Conservation (phyloP, 2,113 vertebrate species). For the Antechinus flavipes region DNA sequence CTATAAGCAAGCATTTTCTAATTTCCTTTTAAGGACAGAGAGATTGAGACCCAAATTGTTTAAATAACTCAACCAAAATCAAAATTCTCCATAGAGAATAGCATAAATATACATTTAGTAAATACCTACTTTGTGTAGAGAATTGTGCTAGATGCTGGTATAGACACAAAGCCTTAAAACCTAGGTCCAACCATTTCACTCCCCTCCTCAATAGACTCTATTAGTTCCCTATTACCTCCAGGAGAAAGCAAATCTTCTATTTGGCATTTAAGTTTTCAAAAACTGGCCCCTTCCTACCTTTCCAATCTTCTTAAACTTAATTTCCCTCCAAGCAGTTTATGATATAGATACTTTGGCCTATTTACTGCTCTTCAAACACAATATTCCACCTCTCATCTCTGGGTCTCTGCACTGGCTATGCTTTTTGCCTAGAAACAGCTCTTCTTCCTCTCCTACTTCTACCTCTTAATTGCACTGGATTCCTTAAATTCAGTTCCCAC, state of each 20-base stretch:
- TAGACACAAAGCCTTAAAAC: background rate
- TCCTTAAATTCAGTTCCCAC: background rate
- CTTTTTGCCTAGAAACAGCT: background rate
- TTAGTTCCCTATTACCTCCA: background rate
- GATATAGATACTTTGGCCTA: background rate
- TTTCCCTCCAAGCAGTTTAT: background rate
- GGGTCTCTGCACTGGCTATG: background rate
- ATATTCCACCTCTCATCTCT: slow-evolving; percentile 36
- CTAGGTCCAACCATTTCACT: background rate
- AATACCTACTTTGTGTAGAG: background rate
- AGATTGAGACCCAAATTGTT: background rate
- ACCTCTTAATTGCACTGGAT: background rate
- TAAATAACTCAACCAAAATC: background rate
- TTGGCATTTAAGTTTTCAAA: background rate
- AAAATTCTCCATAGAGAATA: background rate
- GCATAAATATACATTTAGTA: background rate
- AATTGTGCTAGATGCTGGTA: background rate
- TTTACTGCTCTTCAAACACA: slow-evolving; percentile 27
- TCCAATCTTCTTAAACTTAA: background rate
- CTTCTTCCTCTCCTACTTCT: background rate
- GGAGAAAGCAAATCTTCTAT: background rate
- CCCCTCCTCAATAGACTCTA: background rate
- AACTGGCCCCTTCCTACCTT: background rate
- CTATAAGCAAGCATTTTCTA: background rate
- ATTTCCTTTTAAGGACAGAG: background rate